These are phyloP conservation scores for Rhinolophus ferrumequinum DNA, from an alignment of 2,113 vertebrate species.

Conservation along the genomic window DNA sequence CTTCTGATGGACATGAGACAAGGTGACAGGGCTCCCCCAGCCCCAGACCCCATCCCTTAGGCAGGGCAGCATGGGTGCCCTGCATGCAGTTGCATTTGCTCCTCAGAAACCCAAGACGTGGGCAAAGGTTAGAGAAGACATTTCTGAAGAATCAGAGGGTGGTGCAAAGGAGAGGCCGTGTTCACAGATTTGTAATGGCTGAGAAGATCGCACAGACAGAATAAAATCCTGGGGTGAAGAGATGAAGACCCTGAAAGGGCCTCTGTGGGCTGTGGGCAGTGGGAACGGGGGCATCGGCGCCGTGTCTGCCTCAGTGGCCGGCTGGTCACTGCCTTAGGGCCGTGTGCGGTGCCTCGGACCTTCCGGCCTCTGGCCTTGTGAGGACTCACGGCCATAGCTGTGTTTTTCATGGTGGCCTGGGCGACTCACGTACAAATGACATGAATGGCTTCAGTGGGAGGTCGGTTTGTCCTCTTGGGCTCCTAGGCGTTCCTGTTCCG, in stretches of 20 bases:
- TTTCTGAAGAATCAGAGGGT: neutral
- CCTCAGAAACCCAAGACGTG: neutral
- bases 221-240: neutral
- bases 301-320: neutral
- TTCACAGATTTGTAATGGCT: neutral
- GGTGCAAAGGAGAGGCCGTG: neutral
- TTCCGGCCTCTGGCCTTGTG: neutral
- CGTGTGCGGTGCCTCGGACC: neutral
- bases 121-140: neutral
- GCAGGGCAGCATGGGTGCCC: neutral
- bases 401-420: neutral
- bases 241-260: too few species aligned
- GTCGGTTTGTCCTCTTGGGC: neutral
- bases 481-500: neutral
- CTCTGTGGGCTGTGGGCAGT: neutral
- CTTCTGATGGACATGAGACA: neutral
- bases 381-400: too few species aligned
- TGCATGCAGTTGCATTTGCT: neutral
- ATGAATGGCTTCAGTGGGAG: neutral
- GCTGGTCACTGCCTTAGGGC: neutral
- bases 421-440: neutral
- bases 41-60: too few species aligned
- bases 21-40: neutral
- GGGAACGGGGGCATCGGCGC: neutral
- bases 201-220: neutral